Evolutionary conservation across 2,797 vertebrate genomes (phyloP).

Genomic region (Pseudochaenichthys georgianus): DNA sequence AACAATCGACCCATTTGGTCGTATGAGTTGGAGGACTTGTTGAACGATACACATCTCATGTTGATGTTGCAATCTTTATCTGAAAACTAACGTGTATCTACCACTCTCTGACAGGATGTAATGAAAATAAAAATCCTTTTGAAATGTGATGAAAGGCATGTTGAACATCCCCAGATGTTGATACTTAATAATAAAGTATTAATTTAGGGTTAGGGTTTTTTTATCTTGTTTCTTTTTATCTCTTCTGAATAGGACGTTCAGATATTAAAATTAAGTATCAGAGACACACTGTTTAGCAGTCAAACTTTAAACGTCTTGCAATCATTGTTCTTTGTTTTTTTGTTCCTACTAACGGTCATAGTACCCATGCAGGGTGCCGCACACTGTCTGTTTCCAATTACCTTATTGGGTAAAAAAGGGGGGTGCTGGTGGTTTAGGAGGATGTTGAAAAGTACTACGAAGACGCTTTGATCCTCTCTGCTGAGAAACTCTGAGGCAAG

Average conservation of each 20-base stretch:
- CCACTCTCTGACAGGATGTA: neutral
- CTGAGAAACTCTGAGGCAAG: slow-evolving; percentile 47
- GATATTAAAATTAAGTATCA: slow-evolving; percentile 16
- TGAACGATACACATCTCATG: neutral
- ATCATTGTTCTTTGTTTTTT: slow-evolving; percentile 19
- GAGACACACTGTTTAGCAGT: slow-evolving; percentile 7
- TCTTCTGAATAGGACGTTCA: neutral
- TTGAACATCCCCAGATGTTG: neutral
- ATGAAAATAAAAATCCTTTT: neutral
- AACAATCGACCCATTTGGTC: too few species aligned
- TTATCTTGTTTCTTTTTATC: neutral
- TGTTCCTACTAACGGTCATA: slow-evolving; percentile 55
- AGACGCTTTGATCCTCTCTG: slow-evolving; percentile 71
- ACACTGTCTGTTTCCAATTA: slow-evolving; percentile 76
- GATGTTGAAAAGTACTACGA: slow-evolving; percentile 42
- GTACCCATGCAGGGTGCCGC: slow-evolving; percentile 40
- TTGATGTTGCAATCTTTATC: neutral
- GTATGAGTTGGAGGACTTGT: too few species aligned
- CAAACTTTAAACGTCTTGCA: slow-evolving; percentile 23
- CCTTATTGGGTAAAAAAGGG: slow-evolving; percentile 40
- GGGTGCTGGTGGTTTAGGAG: slow-evolving; percentile 8
- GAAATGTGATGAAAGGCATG: neutral
- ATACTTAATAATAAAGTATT: neutral
- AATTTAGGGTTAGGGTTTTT: neutral
- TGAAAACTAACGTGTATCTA: neutral